Evolutionary conservation across 92 coral and sea anemone genomes (phyloP), one percentile per base, ranked within the genome.

Genomic region (Palythoa grandis): DNA sequence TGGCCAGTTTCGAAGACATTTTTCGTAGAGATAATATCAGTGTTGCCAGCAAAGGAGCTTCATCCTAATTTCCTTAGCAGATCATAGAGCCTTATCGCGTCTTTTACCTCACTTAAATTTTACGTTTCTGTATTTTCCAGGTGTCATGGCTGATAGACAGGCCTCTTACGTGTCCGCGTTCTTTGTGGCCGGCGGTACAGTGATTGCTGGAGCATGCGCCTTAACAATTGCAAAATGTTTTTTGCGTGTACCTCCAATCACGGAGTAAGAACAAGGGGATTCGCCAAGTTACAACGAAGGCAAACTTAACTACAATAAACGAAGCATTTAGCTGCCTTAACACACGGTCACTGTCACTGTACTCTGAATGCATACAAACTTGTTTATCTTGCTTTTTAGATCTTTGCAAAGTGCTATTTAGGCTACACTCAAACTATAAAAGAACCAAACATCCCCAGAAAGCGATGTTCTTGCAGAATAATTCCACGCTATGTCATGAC

Each of bases 171-270:
- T 9, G 50, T 8, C 66, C 13, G 52, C 69, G 13, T 56, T 57
- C 48, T 78, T 60, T 37, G 70, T 78, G 83, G 83, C 71, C 16
- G 54, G 83, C 24, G 83, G 50, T 56, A 78, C 83, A 78, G 71
- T 78, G 15, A 56, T 58, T 9, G 15, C 83, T 78, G 83, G 83
- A 60, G 83, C 83, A 60, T 78, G 83, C 71, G 83, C 71, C 24
- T 54, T 77, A 63, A 57, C 68, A 43, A 20, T 60, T 35, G 83
- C 71, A n/a, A 78, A 60, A 7, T 78, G 83, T 43, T 60, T 60
- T 19, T 19, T 77, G 20, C 23, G 67, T 76, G 66, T 76, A 12
- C 11, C 11, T 37, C 15, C 13, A 16, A 56, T 57, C 14, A 77
- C 52, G 52, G 82, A 56, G 40, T 67, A 53, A 52, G 65, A 75